Conservation (phyloP, 1,140 invertebrate species). For the Elymnias hypermnestra region DNA sequence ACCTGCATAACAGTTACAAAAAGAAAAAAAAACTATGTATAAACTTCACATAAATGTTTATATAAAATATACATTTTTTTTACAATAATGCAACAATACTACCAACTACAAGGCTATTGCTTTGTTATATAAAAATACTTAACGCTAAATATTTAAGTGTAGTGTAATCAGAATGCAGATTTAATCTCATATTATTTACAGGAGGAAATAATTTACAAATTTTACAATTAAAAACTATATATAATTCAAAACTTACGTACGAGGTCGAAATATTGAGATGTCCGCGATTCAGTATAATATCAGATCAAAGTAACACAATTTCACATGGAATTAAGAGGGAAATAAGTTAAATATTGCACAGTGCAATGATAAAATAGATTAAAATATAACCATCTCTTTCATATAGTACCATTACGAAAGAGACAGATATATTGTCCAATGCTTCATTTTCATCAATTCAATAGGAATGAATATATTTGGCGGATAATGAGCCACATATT, state of each 20-base stretch:
- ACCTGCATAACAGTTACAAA: constrained; percentile 60
- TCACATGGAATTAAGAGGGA: constrained; percentile 14
- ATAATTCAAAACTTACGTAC: constrained; percentile 15
- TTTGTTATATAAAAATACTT: constrained; percentile 52
- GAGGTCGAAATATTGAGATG: constrained; percentile 24
- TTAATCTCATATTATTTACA: constrained; percentile 62
- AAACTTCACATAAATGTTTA: constrained; percentile 60
- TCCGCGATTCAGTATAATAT: constrained; percentile 25
- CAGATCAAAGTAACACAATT: constrained; percentile 31
- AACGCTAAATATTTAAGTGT: constrained; percentile 43
- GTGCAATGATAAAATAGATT: background rate
- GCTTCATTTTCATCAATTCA: background rate
- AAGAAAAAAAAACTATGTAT: constrained; percentile 48
- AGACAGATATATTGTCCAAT: background rate
- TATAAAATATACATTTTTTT: constrained; percentile 70
- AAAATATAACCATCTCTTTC: background rate
- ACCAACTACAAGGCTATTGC: constrained; percentile 37
- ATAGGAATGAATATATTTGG: constrained; percentile 9
- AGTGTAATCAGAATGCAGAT: constrained; percentile 54
- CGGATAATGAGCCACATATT: constrained; percentile 17
- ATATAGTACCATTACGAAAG: background rate
- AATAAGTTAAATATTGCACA: constrained; percentile 1
- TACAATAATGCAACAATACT: constrained; percentile 62
- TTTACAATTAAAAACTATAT: constrained; percentile 27
- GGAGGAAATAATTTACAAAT: constrained; percentile 34